Percentiles rank a stretch among this genome's conserved stretches.
Conservation (phyloP, 2,888 invertebrate genomes). For the Plagiodera versicolora region DNA sequence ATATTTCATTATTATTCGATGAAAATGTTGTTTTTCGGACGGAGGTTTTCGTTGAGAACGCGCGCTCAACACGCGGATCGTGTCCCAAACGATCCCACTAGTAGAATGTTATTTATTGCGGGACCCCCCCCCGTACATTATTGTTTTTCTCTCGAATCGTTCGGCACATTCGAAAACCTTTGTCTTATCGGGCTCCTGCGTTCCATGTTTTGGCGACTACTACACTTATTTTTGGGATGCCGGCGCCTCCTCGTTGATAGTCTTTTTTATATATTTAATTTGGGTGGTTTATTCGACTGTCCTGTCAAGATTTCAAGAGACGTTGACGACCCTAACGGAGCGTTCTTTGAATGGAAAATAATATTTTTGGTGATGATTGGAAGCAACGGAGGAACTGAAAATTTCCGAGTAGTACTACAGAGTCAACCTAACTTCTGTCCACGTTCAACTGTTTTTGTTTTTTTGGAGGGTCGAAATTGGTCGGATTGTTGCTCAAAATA, state of each 20-base stretch:
- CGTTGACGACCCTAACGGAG: too few species aligned
- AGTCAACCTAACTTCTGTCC: too few species aligned
- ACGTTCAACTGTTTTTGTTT: too few species aligned
- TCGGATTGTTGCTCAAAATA: too few species aligned
- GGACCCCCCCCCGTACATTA: not conserved
- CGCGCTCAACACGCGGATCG: conserved; percentile 17
- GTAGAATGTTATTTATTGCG: not conserved
- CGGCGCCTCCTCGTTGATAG: conserved; percentile 40
- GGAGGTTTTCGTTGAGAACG: conserved; percentile 17
- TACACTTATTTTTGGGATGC: conserved; percentile 48
- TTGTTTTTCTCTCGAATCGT: not conserved
- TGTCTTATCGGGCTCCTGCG: conserved; percentile 41
- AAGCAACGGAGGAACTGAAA: too few species aligned
- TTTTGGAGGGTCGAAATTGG: too few species aligned
- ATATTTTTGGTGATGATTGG: too few species aligned
- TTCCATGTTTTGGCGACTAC: conserved; percentile 50
- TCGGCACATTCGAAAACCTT: conserved; percentile 16
- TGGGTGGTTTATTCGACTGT: too few species aligned
- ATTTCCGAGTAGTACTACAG: too few species aligned
- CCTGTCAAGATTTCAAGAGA: too few species aligned
- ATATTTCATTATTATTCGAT: conserved; percentile 40
- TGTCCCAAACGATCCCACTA: not conserved
- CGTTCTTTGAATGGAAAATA: too few species aligned
- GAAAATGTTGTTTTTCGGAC: conserved; percentile 23
- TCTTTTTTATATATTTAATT: conserved; percentile 32